Evolutionary conservation across 2,113 vertebrate genomes (phyloP).

Genomic region (Leucopsar rothschildi): DNA sequence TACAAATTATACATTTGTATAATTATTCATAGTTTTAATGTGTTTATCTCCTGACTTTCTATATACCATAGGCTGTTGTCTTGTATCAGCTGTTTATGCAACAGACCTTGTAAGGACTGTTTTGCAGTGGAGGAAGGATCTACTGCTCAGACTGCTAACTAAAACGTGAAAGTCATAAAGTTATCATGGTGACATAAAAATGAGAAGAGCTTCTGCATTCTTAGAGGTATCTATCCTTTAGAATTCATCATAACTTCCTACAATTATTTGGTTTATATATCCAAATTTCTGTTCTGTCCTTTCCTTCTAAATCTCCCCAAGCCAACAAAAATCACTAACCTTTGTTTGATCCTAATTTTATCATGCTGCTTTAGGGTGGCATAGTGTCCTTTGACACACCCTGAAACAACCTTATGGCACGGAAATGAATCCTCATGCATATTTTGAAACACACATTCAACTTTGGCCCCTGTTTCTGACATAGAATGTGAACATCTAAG

Average conservation of each 20-base stretch:
- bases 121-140: neutral
- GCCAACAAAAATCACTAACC: neutral
- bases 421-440: neutral
- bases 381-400: neutral
- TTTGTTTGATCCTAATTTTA: neutral
- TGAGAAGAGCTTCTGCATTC: neutral
- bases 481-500: neutral
- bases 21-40: neutral
- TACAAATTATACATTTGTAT: neutral
- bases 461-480: neutral
- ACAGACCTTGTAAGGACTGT: neutral
- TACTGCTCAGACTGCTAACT: neutral
- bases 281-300: neutral
- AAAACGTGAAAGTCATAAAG: neutral
- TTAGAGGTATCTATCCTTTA: neutral
- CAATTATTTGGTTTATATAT: neutral
- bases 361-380: neutral
- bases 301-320: neutral
- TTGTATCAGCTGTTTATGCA: neutral
- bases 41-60: neutral
- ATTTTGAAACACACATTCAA: neutral
- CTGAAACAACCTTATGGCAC: neutral
- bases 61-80: neutral
- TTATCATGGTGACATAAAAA: neutral
- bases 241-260: neutral